Percentiles rank a stretch among this genome's conserved stretches.
These are phyloP conservation scores for Hyles euphorbiae DNA, from an alignment of 1,140 invertebrate species.

Conservation along the genomic window DNA sequence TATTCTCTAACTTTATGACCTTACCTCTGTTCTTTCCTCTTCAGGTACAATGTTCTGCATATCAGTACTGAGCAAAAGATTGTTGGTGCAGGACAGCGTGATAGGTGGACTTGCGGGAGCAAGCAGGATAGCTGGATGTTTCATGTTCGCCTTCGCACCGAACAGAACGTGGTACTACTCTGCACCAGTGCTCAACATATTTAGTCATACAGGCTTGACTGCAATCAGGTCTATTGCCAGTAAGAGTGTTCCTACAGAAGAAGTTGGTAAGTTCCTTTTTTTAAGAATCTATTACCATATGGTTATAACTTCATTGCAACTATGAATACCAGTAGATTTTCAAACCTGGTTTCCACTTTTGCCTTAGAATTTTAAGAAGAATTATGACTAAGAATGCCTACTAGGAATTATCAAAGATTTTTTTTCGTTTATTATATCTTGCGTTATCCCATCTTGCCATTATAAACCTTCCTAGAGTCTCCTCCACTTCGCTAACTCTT, in stretches of 20 bases:
- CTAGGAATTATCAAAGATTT: no score
- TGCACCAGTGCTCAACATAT: slow-evolving; percentile 74
- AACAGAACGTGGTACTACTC: slow-evolving; percentile 62
- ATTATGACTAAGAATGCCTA: no score
- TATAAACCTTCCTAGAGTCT: no score
- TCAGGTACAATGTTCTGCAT: slow-evolving; percentile 70
- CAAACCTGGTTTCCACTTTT: no score
- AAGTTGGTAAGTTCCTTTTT: slow-evolving; percentile 74
- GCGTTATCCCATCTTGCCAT: no score
- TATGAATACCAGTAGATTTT: no score
- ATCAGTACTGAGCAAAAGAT: slow-evolving; percentile 56
- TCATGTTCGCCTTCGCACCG: slow-evolving; percentile 67
- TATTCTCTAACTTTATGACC: no score
- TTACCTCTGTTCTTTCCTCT: background rate
- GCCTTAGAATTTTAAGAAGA: no score
- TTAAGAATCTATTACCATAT: no score
- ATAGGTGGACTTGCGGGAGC: slow-evolving; percentile 63
- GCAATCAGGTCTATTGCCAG: slow-evolving; percentile 76
- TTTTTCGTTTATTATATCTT: no score
- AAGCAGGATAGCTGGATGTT: slow-evolving; percentile 72
- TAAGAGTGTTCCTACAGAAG: slow-evolving; percentile 74
- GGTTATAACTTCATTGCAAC: no score
- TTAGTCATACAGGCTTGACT: slow-evolving; percentile 75
- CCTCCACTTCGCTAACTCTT: no score
- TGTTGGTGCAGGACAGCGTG: slow-evolving; percentile 63